Base-by-base conservation (phyloP, 2,888 invertebrate genomes). In the Himalopsyche tibetana region DNA sequence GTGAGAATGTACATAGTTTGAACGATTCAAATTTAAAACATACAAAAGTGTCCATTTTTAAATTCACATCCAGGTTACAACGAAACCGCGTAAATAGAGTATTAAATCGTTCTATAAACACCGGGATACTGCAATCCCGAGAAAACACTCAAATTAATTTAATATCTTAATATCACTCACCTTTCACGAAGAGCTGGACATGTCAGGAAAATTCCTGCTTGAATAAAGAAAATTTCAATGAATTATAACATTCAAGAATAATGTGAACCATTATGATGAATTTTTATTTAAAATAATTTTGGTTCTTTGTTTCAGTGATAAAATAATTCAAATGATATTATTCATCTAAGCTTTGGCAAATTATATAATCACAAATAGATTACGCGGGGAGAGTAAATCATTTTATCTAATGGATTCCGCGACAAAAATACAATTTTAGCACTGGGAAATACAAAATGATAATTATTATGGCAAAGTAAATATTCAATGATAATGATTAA, bases 281-380 rank as follows among this genome's bases (percentile, higher is more conserved):
- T 63, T 19, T 19, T 63, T 63, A 63, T 63, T 63, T 28, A 4
- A 63, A 63, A 63, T 63, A 63, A 19, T 63, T 63, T 63, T 4
- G 15, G 19, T 63, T 63, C 63, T 63, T 63, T n/a, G 63, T 63
- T 63, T 63, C 63, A 63, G 63, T 19, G 63, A 63, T 63, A 63
- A 63, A 63, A 56, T 56, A 56, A 56, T 56, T 56, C 56, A 56
- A 56, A 56, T 56, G 17, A 56, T n/a, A 56, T 56, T 56, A 56
- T 56, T 56, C 56, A 56, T 19, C 5, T 19, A 4, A 63, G 19
- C 0, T 19, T 63, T 19, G 28, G 19, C n/a, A 63, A 63, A 63
- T 63, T 9, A 63, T 11, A 63, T 63, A 63, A 63, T 63, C 19
- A 28, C 19, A 63, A 63, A 63, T 63, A 19, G 63, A 63, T 63